These are phyloP conservation scores for Drosophila sturtevanti DNA, from an alignment of 1,140 invertebrate genomes.

Conservation along the genomic window DNA sequence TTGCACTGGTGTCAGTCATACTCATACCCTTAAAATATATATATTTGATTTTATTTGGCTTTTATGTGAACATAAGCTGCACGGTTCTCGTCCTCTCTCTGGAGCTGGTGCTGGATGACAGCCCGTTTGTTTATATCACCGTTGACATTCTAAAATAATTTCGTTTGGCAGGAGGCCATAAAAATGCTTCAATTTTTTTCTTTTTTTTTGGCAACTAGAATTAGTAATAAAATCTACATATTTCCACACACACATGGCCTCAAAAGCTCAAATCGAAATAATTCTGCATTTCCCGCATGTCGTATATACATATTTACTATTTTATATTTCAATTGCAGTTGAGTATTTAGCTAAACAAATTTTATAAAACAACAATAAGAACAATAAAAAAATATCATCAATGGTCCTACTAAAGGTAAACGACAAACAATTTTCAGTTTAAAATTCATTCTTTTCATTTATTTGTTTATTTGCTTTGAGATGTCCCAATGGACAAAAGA, in stretches of 20 bases:
- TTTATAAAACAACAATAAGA: neutral
- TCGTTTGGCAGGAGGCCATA: constrained; percentile 31
- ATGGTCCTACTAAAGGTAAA: neutral
- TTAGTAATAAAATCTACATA: constrained; percentile 49
- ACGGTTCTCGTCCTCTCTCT: neutral
- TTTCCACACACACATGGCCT: constrained; percentile 16
- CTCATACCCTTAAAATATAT: constrained; percentile 17
- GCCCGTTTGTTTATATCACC: constrained; percentile 35
- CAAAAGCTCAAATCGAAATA: constrained; percentile 34
- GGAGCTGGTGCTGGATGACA: constrained; percentile 15
- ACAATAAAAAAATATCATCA: neutral
- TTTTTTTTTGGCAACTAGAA: constrained; percentile 57
- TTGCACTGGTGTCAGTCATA: neutral
- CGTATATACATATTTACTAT: constrained; percentile 3
- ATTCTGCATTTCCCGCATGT: constrained; percentile 16
- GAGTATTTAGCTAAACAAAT: constrained; percentile 3
- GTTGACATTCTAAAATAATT: constrained; percentile 61
- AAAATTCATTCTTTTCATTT: neutral
- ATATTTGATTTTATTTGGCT: constrained; percentile 57
- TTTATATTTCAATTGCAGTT: constrained; percentile 6
- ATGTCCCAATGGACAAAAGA: no score
- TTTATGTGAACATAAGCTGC: constrained; percentile 40
- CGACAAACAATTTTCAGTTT: neutral
- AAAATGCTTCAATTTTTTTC: constrained; percentile 30
- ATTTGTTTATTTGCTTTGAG: neutral